These are phyloP conservation scores for Ophion slaviceki DNA, from an alignment of 2,888 invertebrate genomes.

Conservation along the genomic window DNA sequence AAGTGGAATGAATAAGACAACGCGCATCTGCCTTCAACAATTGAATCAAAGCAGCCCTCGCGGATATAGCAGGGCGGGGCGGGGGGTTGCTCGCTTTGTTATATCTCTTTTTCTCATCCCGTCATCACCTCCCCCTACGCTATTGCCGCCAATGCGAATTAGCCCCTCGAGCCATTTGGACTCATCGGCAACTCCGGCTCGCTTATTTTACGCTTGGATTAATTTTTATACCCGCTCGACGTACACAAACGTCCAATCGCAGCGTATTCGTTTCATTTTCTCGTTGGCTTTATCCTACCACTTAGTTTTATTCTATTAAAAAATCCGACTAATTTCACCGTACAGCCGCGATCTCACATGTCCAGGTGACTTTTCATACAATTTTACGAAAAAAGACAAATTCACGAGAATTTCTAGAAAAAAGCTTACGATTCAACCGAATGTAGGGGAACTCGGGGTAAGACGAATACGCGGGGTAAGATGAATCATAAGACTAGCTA, in stretches of 20 bases:
- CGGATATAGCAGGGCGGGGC: not conserved
- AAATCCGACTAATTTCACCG: too few species aligned
- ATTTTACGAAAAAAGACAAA: not conserved
- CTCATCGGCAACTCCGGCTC: conserved; percentile 68
- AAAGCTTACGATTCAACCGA: too few species aligned
- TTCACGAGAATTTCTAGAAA: not conserved
- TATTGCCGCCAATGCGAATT: conserved; percentile 63
- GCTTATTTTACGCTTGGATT: conserved; percentile 73
- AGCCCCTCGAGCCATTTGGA: conserved; percentile 72
- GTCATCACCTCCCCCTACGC: conserved; percentile 66
- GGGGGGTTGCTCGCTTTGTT: conserved; percentile 70
- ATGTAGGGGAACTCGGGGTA: too few species aligned
- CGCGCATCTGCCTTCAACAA: conserved; percentile 72
- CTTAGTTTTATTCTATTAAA: too few species aligned
- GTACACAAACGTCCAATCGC: conserved; percentile 26
- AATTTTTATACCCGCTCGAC: conserved; percentile 61
- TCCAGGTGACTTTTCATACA: not conserved
- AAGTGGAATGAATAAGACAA: conserved; percentile 76
- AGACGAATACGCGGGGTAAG: too few species aligned
- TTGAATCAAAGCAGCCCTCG: conserved; percentile 73
- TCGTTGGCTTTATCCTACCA: not conserved
- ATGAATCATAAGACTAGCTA: too few species aligned
- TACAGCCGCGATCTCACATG: not conserved
- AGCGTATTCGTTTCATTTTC: conserved; percentile 37
- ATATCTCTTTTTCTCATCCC: conserved; percentile 65